Evolutionary conservation across 1,140 invertebrate genomes (phyloP).

Genomic region (Hetaerina americana): DNA sequence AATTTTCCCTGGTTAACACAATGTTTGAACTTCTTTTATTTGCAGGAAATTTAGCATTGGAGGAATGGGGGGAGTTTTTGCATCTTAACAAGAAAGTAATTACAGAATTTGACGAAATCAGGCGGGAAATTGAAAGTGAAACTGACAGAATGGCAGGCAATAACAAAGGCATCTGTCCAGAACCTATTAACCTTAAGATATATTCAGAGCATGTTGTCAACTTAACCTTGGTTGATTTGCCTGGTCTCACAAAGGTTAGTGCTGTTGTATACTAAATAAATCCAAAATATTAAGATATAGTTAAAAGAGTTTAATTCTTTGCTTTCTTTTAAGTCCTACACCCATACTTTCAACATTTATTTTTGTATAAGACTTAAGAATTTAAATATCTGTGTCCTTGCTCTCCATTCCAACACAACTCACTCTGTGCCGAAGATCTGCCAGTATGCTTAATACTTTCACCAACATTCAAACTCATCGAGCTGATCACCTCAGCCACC

Average conservation of each 20-base stretch:
- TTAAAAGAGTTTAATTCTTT: not conserved
- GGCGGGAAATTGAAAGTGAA: constrained; percentile 85
- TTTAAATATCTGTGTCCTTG: no score
- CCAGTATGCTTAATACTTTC: no score
- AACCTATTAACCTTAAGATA: constrained; percentile 94
- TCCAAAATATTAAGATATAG: not conserved
- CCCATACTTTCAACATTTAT: not conserved
- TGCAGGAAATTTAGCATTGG: constrained; percentile 66
- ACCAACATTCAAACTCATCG: no score
- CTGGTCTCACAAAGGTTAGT: constrained; percentile 92
- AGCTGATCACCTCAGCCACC: no score
- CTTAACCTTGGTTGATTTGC: constrained; percentile 93
- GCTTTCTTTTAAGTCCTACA: no score
- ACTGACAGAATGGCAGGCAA: constrained; percentile 85
- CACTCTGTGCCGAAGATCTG: no score
- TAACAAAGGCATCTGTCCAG: constrained; percentile 93
- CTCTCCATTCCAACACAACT: no score
- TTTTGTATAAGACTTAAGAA: not conserved
- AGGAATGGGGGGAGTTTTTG: constrained; percentile 94
- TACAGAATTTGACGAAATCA: constrained; percentile 83
- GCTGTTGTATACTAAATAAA: no score
- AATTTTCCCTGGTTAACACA: no score
- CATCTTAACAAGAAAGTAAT: constrained; percentile 85
- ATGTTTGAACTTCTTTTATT: no score
- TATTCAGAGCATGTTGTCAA: constrained; percentile 89